Percentiles rank a stretch among this genome's conserved stretches.
Evolutionary conservation across 2,888 invertebrate genomes (phyloP).

Genomic region (Aelia acuminata): DNA sequence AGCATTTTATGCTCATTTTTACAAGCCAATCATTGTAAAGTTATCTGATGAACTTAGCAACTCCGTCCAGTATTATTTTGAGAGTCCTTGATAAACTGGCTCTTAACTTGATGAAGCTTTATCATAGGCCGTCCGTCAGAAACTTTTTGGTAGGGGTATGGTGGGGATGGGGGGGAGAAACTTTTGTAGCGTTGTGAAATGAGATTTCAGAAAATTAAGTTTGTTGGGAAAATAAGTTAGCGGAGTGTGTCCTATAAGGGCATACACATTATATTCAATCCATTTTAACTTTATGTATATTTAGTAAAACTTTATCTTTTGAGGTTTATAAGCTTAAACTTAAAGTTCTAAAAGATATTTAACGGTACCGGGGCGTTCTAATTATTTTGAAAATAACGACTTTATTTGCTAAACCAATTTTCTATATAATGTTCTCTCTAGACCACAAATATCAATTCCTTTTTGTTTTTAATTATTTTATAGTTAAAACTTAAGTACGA

Average conservation of each 20-base stretch:
- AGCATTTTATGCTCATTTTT: background rate
- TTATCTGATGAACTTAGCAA: constrained; percentile 13
- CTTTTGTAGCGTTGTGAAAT: constrained; percentile 31
- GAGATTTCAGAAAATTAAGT: constrained; percentile 1
- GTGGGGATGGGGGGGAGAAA: too few species aligned
- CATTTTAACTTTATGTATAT: background rate
- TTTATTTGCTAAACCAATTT: background rate
- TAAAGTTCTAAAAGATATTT: background rate
- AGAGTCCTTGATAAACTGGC: constrained; percentile 15
- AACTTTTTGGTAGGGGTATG: constrained; percentile 20
- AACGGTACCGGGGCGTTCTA: background rate
- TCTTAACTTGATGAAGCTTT: constrained; percentile 13
- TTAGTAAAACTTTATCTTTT: background rate
- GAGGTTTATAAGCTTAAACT: background rate
- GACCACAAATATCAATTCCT: too few species aligned
- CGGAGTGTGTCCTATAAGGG: background rate
- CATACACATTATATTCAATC: background rate
- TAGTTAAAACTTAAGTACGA: too few species aligned
- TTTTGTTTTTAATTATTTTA: too few species aligned
- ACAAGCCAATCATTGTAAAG: background rate
- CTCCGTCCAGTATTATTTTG: background rate
- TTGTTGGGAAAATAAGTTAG: constrained; percentile 4
- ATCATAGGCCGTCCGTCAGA: constrained; percentile 6
- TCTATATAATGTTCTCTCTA: too few species aligned
- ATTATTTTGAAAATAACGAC: background rate